These are phyloP conservation scores for Meloe dianella DNA, from an alignment of 2,888 invertebrate species.

Conservation along the genomic window DNA sequence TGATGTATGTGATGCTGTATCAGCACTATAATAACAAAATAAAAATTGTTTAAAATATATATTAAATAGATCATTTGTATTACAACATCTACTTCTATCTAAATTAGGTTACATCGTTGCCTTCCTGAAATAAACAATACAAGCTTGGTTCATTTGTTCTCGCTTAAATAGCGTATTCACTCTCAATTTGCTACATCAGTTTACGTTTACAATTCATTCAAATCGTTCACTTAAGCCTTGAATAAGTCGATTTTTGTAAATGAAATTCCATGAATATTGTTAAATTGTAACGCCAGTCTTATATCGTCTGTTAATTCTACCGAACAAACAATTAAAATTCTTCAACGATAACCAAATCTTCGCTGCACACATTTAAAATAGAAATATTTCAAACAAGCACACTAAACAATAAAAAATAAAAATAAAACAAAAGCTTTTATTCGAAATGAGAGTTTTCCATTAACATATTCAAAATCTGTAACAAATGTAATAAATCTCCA, in stretches of 20 bases:
- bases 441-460: too few species aligned
- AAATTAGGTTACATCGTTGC: constrained; percentile 2
- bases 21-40: constrained; percentile 66
- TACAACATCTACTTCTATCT: neutral
- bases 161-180: constrained; percentile 10
- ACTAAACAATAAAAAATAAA: neutral
- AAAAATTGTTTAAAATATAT: constrained; percentile 12
- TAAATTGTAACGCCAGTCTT: neutral
- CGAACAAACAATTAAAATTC: too few species aligned
- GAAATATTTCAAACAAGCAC: too few species aligned
- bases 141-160: constrained; percentile 4
- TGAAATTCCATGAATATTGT: neutral
- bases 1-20: constrained; percentile 80
- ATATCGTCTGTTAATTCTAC: neutral
- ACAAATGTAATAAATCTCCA: neutral
- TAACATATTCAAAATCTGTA: neutral
- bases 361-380: neutral
- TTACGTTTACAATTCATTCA: neutral
- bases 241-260: neutral
- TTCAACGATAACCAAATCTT: too few species aligned
- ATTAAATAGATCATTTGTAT: constrained; percentile 14
- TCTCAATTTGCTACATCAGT: constrained; percentile 9
- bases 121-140: constrained; percentile 16
- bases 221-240: neutral
- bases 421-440: too few species aligned